Evolutionary conservation across 1,140 invertebrate species (phyloP).

Genomic region (Trichonephila clavipes): DNA sequence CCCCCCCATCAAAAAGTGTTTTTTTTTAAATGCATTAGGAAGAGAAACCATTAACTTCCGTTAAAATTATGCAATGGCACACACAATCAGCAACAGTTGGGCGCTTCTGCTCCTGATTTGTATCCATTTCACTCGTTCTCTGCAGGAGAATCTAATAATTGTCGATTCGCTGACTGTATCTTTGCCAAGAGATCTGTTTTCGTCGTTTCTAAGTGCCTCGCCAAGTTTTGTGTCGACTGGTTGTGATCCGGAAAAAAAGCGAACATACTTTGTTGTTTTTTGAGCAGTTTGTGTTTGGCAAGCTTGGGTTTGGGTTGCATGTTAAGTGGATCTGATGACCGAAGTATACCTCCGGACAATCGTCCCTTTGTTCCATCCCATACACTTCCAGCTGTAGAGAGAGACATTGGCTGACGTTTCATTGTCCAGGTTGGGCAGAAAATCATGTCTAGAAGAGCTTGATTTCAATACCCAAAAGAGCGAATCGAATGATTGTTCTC

Average conservation of each 20-base stretch:
- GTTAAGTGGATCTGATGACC: constrained; percentile 41
- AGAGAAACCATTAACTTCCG: constrained; percentile 1
- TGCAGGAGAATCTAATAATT: constrained; percentile 33
- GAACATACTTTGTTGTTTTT: constrained; percentile 79
- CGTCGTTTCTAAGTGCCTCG: constrained; percentile 34
- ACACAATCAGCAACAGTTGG: constrained; percentile 54
- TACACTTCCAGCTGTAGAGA: constrained; percentile 42
- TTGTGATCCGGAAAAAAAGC: constrained; percentile 77
- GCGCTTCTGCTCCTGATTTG: constrained; percentile 41
- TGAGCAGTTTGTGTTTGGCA: constrained; percentile 79
- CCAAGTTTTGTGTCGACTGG: not conserved
- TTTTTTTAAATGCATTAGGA: constrained; percentile 12
- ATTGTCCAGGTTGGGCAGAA: constrained; percentile 61
- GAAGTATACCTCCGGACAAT: not conserved
- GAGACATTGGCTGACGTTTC: constrained; percentile 31
- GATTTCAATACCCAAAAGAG: constrained; percentile 78
- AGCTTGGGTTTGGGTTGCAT: constrained; percentile 69
- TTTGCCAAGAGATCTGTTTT: constrained; percentile 59
- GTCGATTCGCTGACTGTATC: constrained; percentile 59
- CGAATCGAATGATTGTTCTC: constrained; percentile 79
- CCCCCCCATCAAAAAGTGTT: not conserved
- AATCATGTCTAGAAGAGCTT: constrained; percentile 63
- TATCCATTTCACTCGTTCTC: constrained; percentile 44
- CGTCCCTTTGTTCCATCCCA: constrained; percentile 69
- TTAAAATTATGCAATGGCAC: constrained; percentile 46